Evolutionary conservation across 2,888 invertebrate genomes (phyloP).

Genomic region (Lasius fuliginosus): DNA sequence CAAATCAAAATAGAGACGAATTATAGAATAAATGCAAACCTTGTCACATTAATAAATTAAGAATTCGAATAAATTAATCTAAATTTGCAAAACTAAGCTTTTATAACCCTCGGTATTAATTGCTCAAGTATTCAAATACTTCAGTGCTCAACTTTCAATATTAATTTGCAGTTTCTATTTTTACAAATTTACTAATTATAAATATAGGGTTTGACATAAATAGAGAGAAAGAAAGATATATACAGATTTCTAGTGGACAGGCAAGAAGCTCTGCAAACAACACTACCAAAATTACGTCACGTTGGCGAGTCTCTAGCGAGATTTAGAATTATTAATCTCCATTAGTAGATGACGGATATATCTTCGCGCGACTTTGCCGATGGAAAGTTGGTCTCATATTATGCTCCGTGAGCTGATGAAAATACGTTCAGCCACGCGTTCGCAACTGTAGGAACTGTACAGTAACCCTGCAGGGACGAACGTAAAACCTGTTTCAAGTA

Average conservation of each 20-base stretch:
- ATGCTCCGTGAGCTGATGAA: constrained; percentile 36
- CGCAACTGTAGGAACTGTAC: constrained; percentile 70
- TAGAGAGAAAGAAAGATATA: neutral
- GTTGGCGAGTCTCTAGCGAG: constrained; percentile 9
- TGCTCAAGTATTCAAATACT: neutral
- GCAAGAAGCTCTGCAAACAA: constrained; percentile 8
- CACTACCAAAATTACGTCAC: constrained; percentile 1
- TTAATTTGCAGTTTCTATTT: neutral
- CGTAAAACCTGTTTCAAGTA: constrained; percentile 76
- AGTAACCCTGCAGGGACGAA: constrained; percentile 71
- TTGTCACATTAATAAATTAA: neutral
- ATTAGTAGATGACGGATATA: constrained; percentile 24
- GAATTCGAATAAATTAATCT: neutral
- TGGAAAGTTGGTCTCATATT: constrained; percentile 42
- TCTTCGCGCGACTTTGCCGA: constrained; percentile 29
- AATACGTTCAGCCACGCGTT: constrained; percentile 62
- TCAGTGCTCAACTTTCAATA: neutral
- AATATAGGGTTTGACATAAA: neutral
- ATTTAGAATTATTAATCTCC: constrained; percentile 35
- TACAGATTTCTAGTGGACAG: neutral
- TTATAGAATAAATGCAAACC: neutral
- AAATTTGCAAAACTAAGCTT: neutral
- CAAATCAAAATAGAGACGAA: neutral
- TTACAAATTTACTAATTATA: neutral
- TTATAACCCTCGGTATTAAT: neutral